Evolutionary conservation across 2,888 invertebrate genomes (phyloP), one percentile per base, ranked within the genome.

Genomic region (Amiota mariae): DNA sequence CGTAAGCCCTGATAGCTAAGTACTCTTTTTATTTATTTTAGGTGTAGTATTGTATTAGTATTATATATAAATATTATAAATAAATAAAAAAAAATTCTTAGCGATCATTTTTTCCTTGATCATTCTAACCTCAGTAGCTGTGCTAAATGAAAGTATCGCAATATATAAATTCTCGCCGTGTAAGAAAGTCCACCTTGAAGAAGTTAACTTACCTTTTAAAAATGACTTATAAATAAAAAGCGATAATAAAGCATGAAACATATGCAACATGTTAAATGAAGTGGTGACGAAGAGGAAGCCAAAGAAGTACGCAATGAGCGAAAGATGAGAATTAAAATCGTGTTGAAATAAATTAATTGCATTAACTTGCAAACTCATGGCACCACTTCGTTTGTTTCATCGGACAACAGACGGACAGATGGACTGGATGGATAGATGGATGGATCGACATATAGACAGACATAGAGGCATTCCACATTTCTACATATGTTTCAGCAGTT

Each of bases 311-410:
- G 61, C 59, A 71, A 68, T n/a, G 24, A 24, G 24, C 77, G 79
- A 76, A 81, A 80, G 82, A 84, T 85, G 85, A 85, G 83, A 84
- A 82, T 81, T 84, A 84, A 85, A 84, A 85, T 84, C 83, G 83
- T 84, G 83, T 84, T 84, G 83, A 84, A 85, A 84, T 84, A 84
- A 84, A 84, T 84, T 84, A 84, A 85, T 84, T 84, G 85, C 83
- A 85, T 85, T 85, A 84, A 84, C 83, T 84, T 85, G 83, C 83
- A 85, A 68, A 85, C 82, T 83, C 85, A 83, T 83, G 85, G 18
- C n/a, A 59, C 18, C 59, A 59, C 59, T 59, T 36, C 36, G 36
- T 36, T 36, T 36, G 36, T 36, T 36, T 36, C 36, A 36, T 36
- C 20, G 59, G 59, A 59, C 8, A 15, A 20, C 59, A 20, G 15